These are phyloP conservation scores for Phasia obesa DNA, from an alignment of 2,888 invertebrate genomes.

Conservation along the genomic window DNA sequence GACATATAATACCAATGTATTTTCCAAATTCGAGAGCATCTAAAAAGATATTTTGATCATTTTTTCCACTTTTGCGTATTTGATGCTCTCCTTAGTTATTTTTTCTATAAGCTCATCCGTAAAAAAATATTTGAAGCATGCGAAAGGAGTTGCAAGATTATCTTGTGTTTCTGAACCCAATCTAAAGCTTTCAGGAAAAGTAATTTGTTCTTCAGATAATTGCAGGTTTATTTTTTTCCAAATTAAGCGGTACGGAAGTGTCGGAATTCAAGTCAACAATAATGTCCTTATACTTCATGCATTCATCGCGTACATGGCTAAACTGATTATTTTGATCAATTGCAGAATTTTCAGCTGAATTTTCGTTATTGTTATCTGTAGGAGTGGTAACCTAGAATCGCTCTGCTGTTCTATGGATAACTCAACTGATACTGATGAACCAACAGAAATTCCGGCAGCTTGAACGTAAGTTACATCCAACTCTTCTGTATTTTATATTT, in stretches of 20 bases:
- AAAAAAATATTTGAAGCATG: constrained; percentile 65
- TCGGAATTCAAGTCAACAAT: constrained; percentile 50
- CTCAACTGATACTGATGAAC: constrained; percentile 44
- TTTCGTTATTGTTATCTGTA: constrained; percentile 3
- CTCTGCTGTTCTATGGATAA: constrained; percentile 38
- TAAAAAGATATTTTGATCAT: neutral
- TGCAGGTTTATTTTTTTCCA: constrained; percentile 64
- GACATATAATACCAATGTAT: constrained; percentile 56
- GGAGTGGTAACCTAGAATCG: constrained; percentile 1
- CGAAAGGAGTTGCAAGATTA: constrained; percentile 56
- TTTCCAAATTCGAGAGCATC: constrained; percentile 34
- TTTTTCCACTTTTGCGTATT: neutral
- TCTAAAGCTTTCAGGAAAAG: constrained; percentile 58
- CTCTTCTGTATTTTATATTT: neutral
- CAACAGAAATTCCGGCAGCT: constrained; percentile 34
- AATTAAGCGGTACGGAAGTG: neutral
- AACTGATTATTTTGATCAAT: constrained; percentile 31
- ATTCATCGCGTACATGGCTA: constrained; percentile 43
- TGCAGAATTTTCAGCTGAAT: constrained; percentile 22
- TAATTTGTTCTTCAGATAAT: constrained; percentile 58
- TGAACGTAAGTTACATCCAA: neutral
- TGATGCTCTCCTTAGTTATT: constrained; percentile 55
- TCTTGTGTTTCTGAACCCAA: constrained; percentile 37
- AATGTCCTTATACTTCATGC: constrained; percentile 45
- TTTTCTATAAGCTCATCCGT: constrained; percentile 53